Base-by-base conservation (phyloP, 2,888 invertebrate species). In the Cheilosia vulpina region DNA sequence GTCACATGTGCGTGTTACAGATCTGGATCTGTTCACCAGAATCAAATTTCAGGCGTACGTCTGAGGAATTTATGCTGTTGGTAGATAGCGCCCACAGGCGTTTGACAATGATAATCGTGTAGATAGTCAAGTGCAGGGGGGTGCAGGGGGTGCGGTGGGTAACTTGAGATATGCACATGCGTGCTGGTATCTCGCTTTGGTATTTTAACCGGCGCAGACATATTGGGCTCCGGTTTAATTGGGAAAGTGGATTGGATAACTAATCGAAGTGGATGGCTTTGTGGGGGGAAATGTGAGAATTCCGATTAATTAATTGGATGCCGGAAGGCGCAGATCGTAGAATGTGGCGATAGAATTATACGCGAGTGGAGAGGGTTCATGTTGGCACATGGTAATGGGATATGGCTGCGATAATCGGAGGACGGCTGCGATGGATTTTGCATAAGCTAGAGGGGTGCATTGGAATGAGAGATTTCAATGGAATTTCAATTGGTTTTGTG, bases 261-360 rank as follows among this genome's bases (percentile, higher is more conserved):
- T 71, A 55, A 53, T 72, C 31, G 43, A 4, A 47, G 13, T 53
- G 21, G 43, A 68, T 17, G 55, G 52, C 52, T 4, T n/a, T 4
- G 27, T 21, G 15, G 75, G 24, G 60, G 31, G 27, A 45, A 41
- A 60, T 38, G 45, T 62, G 62, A 19, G 69, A 57, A 57, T 63
- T 63, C 41, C 38, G 47, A 71, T 78, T 78, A 71, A 78, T 78
- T 71, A 71, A 78, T 78, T 68, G 63, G 69, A 31, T 78, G 78
- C 78, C 78, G 78, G 78, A 78, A 78, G 69, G 63, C 17, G 17
- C 41, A 47, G 19, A 21, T 43, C 11, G 34, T 15, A 58, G 31
- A 41, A 75, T 65, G 65, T 75, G 75, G 43, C 17, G 68, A 77
- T 62, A 53, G 43, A 68, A 53, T 63, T 62, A 45, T 53, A 19